Evolutionary conservation across 2,113 vertebrate species (phyloP).

Genomic region (Promerops cafer): DNA sequence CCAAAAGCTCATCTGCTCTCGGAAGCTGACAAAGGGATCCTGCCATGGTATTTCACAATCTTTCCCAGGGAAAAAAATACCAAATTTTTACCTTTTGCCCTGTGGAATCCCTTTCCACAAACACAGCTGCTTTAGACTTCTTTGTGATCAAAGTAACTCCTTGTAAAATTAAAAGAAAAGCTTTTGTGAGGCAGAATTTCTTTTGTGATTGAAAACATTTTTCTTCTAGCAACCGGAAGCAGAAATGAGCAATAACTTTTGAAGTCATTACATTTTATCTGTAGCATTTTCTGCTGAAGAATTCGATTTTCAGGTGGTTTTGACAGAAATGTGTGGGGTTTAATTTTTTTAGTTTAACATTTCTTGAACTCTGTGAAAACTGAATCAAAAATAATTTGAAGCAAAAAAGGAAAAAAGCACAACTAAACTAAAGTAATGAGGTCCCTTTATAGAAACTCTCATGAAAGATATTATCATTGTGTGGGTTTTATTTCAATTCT

Average conservation of each 20-base stretch:
- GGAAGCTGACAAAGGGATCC: background rate
- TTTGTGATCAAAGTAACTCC: background rate
- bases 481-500: background rate
- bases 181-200: background rate
- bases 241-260: background rate
- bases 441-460: background rate
- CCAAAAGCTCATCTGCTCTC: background rate
- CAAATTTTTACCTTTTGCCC: background rate
- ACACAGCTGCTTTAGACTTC: background rate
- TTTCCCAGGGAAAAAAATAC: background rate
- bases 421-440: background rate
- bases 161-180: background rate
- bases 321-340: background rate
- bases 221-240: background rate
- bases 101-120: background rate
- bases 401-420: background rate
- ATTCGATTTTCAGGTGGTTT: background rate
- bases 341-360: background rate
- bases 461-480: background rate
- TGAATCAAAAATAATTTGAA: background rate
- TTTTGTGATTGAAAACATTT: background rate
- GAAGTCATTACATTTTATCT: background rate
- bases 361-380: background rate
- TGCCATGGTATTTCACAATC: background rate
- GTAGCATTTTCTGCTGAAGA: background rate